A percentile compares a stretch with the other conserved stretches of the same genome.
phyloP scores from a whole-genome alignment of 2,113 vertebrate species.

The Phoxinus phoxinus region DNA sequence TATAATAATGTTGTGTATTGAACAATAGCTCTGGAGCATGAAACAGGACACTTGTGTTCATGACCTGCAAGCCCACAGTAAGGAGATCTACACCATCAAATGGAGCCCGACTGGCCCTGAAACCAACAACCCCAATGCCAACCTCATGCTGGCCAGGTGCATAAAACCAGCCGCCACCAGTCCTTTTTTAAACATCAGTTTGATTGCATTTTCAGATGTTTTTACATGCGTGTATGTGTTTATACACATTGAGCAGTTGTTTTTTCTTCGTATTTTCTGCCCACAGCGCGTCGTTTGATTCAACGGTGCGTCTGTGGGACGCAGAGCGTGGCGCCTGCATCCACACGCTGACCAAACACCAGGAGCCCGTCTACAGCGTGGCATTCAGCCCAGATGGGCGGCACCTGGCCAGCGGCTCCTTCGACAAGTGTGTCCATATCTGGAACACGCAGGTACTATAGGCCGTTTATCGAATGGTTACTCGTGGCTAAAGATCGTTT shows the following conservation, averaged over 20 bases:
- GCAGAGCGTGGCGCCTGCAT: constrained; percentile 97
- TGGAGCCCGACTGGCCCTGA: constrained; percentile 98
- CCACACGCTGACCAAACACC: constrained; percentile 96
- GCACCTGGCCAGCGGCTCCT: constrained; percentile 96
- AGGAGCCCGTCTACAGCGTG: constrained; percentile 99
- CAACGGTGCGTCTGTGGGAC: constrained; percentile 97
- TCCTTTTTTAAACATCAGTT: background rate
- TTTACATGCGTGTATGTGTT: background rate
- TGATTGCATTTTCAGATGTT: background rate
- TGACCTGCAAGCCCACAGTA: constrained; percentile 98
- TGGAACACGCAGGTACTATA: constrained; percentile 95
- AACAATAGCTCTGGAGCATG: constrained; percentile 95
- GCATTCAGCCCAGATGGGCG: constrained; percentile 97
- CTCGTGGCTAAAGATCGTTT: background rate
- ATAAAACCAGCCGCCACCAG: background rate
- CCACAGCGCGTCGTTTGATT: constrained; percentile 94
- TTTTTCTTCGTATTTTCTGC: constrained; percentile 23
- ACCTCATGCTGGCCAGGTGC: constrained; percentile 98
- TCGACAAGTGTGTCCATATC: constrained; percentile 99
- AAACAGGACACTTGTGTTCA: constrained; percentile 97
- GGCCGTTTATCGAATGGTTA: background rate
- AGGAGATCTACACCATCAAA: constrained; percentile 99
- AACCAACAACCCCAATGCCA: constrained; percentile 97
- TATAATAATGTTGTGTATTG: background rate
- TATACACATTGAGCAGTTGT: background rate